Conservation (phyloP, 2,113 vertebrate genomes). For the Toxostoma redivivum region DNA sequence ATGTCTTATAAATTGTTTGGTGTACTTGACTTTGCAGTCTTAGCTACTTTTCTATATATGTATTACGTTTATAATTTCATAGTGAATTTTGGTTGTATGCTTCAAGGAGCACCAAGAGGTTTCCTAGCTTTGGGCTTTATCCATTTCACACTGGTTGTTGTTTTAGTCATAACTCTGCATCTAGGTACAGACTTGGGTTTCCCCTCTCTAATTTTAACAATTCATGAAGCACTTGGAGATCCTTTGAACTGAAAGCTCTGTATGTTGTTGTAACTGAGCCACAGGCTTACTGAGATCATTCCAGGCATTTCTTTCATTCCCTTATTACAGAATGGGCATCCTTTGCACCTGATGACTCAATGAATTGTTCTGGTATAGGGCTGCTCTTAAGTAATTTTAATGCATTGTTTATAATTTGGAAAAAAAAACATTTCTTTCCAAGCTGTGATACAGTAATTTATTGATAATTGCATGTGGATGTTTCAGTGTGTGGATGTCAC, state of each 20-base stretch:
- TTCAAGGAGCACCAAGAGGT: not conserved
- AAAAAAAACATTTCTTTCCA: not conserved
- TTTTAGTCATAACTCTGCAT: not conserved
- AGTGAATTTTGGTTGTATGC: not conserved
- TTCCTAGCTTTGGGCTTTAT: not conserved
- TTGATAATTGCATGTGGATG: not conserved
- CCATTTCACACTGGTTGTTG: not conserved
- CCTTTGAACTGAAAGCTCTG: not conserved
- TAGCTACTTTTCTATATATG: not conserved
- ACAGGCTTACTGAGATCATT: not conserved
- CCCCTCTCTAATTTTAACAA: not conserved
- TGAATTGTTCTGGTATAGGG: not conserved
- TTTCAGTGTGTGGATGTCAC: not conserved
- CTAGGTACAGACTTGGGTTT: not conserved
- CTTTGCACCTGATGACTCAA: not conserved
- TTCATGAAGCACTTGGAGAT: not conserved
- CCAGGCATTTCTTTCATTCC: constrained; percentile 22
- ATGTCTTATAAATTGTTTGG: not conserved
- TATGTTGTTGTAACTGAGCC: not conserved
- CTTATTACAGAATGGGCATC: not conserved
- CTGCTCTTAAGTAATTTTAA: not conserved
- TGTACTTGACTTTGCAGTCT: not conserved
- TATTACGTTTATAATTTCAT: not conserved
- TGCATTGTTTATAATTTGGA: not conserved
- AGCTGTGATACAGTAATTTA: not conserved